phyloP scores from a whole-genome alignment of 2,797 vertebrate genomes.

The Glossophaga mutica region DNA sequence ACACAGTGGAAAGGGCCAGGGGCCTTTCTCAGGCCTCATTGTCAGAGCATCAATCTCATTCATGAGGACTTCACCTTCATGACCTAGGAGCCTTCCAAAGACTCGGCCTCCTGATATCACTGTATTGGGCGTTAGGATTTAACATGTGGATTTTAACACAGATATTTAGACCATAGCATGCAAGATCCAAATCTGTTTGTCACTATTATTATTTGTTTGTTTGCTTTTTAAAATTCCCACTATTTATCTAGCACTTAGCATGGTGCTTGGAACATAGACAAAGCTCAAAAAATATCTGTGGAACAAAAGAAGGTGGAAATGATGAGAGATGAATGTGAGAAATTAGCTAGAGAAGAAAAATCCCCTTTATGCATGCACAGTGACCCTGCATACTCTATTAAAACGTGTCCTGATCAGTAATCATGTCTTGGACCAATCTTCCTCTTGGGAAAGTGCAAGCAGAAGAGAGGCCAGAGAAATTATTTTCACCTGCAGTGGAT shows the following conservation, averaged over 20 bases:
- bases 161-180: not conserved
- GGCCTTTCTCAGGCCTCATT: no score
- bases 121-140: not conserved
- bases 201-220: not conserved
- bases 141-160: not conserved
- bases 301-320: not conserved
- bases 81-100: not conserved
- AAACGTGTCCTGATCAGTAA: not conserved
- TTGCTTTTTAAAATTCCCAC: not conserved
- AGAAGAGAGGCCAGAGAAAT: not conserved
- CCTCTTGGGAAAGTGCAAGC: not conserved
- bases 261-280: not conserved
- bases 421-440: not conserved
- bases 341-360: not conserved
- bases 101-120: not conserved
- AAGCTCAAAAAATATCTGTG: not conserved
- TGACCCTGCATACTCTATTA: no score
- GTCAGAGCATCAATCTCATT: no score
- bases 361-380: no score
- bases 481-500: no score
- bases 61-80: not conserved
- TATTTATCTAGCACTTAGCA: not conserved
- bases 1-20: no score
- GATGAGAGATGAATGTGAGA: not conserved
- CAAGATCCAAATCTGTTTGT: not conserved